These are phyloP conservation scores for Sebastes nivosus DNA, from an alignment of 2,797 vertebrate species.

Conservation along the genomic window DNA sequence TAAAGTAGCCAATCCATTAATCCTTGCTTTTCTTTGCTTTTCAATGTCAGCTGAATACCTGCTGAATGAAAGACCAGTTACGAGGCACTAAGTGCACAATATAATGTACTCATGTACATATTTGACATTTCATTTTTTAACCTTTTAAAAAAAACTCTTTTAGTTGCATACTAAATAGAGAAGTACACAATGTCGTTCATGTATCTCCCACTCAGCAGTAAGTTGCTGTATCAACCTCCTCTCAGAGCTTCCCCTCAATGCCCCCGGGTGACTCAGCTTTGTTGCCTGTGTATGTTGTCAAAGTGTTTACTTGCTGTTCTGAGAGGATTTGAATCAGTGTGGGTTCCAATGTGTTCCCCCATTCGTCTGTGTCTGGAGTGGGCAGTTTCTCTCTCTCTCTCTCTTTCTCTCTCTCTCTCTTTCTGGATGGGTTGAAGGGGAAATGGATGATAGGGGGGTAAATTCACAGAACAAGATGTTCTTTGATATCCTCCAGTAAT, in stretches of 20 bases:
- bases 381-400: conserved; percentile 7
- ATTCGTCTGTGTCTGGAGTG: conserved; percentile 43
- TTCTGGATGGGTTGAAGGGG: conserved; percentile 23
- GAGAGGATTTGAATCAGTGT: conserved; percentile 32
- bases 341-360: conserved; percentile 39
- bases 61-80: not conserved
- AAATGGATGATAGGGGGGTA: conserved; percentile 19
- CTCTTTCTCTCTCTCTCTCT: not conserved
- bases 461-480: conserved; percentile 66
- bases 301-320: conserved; percentile 28
- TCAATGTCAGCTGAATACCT: not conserved
- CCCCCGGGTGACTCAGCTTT: conserved; percentile 38
- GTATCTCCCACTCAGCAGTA: not conserved
- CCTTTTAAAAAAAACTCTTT: not conserved
- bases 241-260: conserved; percentile 11
- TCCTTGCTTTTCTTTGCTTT: conserved; percentile 6
- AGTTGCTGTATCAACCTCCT: conserved; percentile 1
- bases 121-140: not conserved
- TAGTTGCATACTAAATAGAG: not conserved
- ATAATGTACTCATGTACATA: not conserved
- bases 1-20: not conserved
- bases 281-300: conserved; percentile 27
- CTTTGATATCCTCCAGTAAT: conserved; percentile 72
- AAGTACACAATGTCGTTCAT: not conserved
- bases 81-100: not conserved